Percentiles rank a stretch among this genome's conserved stretches.
Conservation (phyloP, 2,113 vertebrate species). For the Uria aalge region DNA sequence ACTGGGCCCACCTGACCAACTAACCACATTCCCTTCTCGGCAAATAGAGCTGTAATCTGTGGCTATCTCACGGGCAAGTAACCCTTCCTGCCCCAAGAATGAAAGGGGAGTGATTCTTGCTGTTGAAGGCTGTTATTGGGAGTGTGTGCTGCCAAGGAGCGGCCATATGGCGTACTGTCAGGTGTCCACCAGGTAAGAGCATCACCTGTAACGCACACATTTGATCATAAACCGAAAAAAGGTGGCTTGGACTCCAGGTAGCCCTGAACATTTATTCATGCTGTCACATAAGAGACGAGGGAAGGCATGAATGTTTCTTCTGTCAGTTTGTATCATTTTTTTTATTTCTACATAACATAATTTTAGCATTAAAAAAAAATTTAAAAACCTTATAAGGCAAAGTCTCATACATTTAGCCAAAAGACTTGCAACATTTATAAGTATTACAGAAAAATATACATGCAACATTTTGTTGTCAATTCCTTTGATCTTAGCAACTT, state of each 20-base stretch:
- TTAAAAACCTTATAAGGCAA: neutral
- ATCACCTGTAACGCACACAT: neutral
- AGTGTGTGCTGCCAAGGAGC: rapidly evolving
- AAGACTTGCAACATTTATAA: neutral
- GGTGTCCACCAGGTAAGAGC: neutral
- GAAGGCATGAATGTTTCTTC: neutral
- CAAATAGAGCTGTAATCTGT: neutral
- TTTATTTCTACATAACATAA: neutral
- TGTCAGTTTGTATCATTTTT: neutral
- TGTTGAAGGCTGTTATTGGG: neutral
- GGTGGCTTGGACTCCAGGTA: neutral
- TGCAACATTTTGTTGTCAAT: neutral
- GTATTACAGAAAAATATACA: neutral
- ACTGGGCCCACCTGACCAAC: neutral
- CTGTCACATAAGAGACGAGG: rapidly evolving
- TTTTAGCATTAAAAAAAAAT: neutral
- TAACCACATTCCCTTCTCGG: neutral
- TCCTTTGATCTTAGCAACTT: neutral
- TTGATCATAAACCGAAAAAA: neutral
- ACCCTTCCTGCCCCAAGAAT: neutral
- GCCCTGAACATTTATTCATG: too few species aligned
- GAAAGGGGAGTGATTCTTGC: neutral
- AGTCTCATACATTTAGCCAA: neutral
- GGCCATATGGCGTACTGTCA: rapidly evolving
- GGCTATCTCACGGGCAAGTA: rapidly evolving